A percentile compares a stretch with the other conserved stretches of the same genome.
These are phyloP conservation scores for Tangachromis dhanisi DNA, from an alignment of 2,113 vertebrate species.

Conservation along the genomic window DNA sequence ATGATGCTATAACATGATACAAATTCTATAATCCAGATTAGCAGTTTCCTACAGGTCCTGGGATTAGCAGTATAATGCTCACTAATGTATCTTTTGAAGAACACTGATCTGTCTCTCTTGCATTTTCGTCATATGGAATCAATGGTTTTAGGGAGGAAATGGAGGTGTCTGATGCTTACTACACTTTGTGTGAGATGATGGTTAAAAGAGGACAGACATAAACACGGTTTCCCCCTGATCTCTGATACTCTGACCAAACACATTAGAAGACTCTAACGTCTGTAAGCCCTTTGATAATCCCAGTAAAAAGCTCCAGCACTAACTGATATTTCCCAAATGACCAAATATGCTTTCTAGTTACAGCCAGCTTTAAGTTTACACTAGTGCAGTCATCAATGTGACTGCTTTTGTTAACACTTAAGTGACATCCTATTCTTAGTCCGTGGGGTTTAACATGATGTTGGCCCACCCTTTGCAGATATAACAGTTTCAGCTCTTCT, in stretches of 20 bases:
- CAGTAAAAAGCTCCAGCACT: background rate
- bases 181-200: background rate
- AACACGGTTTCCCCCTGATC: background rate
- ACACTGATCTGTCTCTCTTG: background rate
- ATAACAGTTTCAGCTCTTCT: background rate
- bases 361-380: background rate
- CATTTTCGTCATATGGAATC: slow-evolving; percentile 33
- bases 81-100: slow-evolving; percentile 68
- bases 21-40: slow-evolving; percentile 66
- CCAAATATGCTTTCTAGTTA: background rate
- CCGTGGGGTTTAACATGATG: background rate
- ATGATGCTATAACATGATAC: slow-evolving; percentile 35
- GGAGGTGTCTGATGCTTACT: background rate
- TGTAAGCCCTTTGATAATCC: background rate
- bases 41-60: slow-evolving; percentile 21
- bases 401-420: background rate
- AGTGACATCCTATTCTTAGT: background rate
- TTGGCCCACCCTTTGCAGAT: background rate
- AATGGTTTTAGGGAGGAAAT: slow-evolving; percentile 17
- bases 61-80: slow-evolving; percentile 63
- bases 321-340: background rate
- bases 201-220: background rate
- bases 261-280: background rate
- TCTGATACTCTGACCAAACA: background rate
- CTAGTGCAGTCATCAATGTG: background rate